These are phyloP conservation scores for Corythornis madagascariensis DNA, from an alignment of 2,113 vertebrate species.

Conservation along the genomic window DNA sequence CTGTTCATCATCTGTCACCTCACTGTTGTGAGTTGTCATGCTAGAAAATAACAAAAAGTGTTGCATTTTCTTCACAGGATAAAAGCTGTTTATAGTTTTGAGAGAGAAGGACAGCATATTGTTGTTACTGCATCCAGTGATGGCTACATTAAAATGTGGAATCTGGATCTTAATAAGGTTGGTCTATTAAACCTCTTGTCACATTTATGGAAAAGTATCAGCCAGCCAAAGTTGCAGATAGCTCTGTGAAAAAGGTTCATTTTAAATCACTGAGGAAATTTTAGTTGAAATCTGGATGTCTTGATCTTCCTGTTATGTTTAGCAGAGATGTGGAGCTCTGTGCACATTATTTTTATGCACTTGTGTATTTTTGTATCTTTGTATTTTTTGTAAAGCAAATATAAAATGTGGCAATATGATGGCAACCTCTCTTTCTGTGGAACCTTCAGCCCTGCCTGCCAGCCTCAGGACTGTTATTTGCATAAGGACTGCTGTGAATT, in stretches of 20 bases:
- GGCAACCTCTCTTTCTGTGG: neutral
- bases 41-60: neutral
- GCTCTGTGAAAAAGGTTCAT: neutral
- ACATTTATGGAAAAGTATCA: neutral
- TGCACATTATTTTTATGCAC: neutral
- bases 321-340: neutral
- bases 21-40: neutral
- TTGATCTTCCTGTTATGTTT: neutral
- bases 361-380: neutral
- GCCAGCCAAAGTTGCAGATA: neutral
- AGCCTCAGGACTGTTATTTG: neutral
- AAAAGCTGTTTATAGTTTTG: conserved; percentile 87
- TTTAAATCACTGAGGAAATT: neutral
- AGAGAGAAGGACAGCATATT: conserved; percentile 78
- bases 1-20: neutral
- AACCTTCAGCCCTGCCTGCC: neutral
- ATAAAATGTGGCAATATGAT: neutral
- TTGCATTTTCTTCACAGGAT: conserved; percentile 75
- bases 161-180: conserved; percentile 82
- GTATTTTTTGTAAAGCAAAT: neutral
- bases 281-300: neutral
- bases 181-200: neutral
- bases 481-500: neutral
- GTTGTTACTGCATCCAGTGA: conserved; percentile 94
- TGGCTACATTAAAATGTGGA: conserved; percentile 96